Evolutionary conservation across 2,113 vertebrate genomes (phyloP).

Genomic region (Cottus gobio): DNA sequence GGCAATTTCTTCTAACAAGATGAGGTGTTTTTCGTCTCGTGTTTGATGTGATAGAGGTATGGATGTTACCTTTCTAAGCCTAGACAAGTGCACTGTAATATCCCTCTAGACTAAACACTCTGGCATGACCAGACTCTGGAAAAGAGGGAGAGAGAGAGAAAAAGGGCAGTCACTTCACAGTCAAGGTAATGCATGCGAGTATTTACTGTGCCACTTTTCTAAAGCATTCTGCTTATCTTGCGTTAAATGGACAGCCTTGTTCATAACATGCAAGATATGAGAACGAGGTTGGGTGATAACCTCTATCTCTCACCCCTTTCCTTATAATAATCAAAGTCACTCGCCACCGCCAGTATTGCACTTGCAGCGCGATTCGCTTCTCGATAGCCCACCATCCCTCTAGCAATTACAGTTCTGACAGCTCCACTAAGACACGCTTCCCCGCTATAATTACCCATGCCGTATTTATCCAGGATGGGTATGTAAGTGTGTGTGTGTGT

Average conservation of each 20-base stretch:
- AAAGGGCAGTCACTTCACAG: constrained; percentile 28
- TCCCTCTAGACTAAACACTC: constrained; percentile 54
- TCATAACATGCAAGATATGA: constrained; percentile 72
- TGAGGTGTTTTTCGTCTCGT: constrained; percentile 59
- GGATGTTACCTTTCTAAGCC: constrained; percentile 62
- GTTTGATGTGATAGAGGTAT: constrained; percentile 74
- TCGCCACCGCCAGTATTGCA: constrained; percentile 65
- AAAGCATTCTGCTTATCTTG: constrained; percentile 65
- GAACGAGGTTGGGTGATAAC: constrained; percentile 69
- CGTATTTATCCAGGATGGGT: constrained; percentile 79
- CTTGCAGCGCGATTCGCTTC: constrained; percentile 75
- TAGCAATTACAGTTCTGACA: constrained; percentile 85
- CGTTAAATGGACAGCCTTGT: constrained; percentile 73
- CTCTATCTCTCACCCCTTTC: constrained; percentile 70
- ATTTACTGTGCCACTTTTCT: constrained; percentile 62
- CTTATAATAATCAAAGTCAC: constrained; percentile 81
- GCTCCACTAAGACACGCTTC: constrained; percentile 78
- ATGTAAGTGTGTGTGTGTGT: constrained; percentile 58
- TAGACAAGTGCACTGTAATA: constrained; percentile 57
- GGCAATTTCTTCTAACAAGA: constrained; percentile 67
- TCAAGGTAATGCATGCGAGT: constrained; percentile 32
- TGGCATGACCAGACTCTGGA: constrained; percentile 26
- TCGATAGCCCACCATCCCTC: constrained; percentile 81
- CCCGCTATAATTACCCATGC: constrained; percentile 81
- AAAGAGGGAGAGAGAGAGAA: not conserved